A percentile compares a stretch with the other conserved stretches of the same genome.
phyloP scores from a whole-genome alignment of 1,140 invertebrate genomes.

The Chironomus striatipennis region DNA sequence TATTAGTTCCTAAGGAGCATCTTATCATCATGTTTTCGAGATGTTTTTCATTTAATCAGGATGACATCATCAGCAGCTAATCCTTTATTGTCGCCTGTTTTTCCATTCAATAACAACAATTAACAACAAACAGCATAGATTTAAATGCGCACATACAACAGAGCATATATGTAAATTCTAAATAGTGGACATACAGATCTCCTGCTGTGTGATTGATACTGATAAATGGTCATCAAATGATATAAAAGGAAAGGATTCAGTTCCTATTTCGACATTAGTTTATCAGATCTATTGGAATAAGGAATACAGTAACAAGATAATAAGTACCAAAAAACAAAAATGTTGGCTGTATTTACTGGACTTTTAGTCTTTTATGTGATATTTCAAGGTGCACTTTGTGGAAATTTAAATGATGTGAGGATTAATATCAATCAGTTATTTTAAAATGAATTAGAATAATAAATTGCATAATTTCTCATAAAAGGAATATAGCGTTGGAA shows the following conservation, averaged over 20 bases:
- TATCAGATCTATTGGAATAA: neutral
- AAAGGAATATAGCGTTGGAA: constrained; percentile 20
- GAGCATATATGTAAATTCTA: neutral
- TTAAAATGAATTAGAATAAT: neutral
- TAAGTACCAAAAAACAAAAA: neutral
- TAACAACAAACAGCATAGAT: too few relatives aligned
- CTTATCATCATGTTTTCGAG: too few relatives aligned
- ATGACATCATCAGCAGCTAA: too few relatives aligned
- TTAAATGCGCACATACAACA: neutral
- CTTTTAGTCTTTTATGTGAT: neutral
- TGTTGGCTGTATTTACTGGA: neutral
- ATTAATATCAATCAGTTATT: neutral
- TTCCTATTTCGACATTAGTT: neutral
- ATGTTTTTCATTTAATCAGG: too few relatives aligned
- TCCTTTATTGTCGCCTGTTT: too few relatives aligned
- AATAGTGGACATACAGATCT: neutral
- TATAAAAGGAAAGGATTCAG: neutral
- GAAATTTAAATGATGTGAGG: neutral
- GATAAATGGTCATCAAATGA: neutral
- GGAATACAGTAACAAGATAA: neutral
- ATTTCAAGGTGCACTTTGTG: neutral
- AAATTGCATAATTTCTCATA: neutral
- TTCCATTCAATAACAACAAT: too few relatives aligned
- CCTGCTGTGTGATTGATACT: neutral
- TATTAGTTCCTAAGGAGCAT: too few relatives aligned